Percentiles rank a stretch among this genome's conserved stretches.
Conservation (phyloP, 2,113 vertebrate species). For the Struthidea cinerea region DNA sequence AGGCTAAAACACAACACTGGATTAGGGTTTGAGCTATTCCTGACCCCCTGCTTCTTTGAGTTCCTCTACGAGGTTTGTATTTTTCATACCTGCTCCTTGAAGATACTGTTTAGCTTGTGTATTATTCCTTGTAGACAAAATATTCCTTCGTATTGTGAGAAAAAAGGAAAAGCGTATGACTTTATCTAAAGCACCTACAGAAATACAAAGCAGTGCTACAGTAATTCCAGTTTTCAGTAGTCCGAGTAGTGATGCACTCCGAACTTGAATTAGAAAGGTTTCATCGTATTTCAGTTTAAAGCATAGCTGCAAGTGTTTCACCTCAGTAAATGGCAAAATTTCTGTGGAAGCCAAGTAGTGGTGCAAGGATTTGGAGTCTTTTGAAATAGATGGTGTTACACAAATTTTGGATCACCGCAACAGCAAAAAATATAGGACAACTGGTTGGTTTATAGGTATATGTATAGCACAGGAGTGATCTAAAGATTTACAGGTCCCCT, state of each 20-base stretch:
- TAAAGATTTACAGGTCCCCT: not conserved
- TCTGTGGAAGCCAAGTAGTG: not conserved
- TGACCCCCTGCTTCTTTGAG: not conserved
- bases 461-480: not conserved
- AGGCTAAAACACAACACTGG: not conserved
- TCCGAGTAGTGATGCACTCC: not conserved
- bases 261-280: not conserved
- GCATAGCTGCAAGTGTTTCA: not conserved
- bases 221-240: not conserved
- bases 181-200: not conserved
- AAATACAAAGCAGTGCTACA: not conserved
- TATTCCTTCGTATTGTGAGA: rapidly evolving
- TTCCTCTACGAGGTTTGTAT: not conserved
- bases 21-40: not conserved
- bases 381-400: not conserved
- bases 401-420: not conserved
- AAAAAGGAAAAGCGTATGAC: not conserved
- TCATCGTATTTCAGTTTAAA: not conserved
- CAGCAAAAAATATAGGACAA: not conserved
- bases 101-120: not conserved
- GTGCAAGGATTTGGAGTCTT: not conserved
- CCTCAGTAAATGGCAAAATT: not conserved
- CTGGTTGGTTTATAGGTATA: not conserved
- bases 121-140: not conserved
- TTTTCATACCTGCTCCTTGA: not conserved